A percentile compares a stretch with the other conserved stretches of the same genome.
These are phyloP conservation scores for Diplodus puntazzo DNA, from an alignment of 2,797 vertebrate species.

Conservation along the genomic window DNA sequence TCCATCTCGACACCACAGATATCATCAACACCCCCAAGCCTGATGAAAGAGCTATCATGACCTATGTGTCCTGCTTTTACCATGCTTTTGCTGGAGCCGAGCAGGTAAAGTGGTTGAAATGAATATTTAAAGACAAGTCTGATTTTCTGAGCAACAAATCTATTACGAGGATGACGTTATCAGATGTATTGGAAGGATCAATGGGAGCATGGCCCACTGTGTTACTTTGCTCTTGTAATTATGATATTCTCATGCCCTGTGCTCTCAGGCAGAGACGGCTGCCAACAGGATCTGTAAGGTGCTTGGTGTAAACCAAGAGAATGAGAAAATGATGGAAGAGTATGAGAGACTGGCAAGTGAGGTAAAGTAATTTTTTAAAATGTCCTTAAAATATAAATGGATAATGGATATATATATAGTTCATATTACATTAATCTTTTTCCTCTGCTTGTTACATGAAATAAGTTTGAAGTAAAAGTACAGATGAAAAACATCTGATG, in stretches of 20 bases:
- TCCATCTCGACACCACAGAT: slow-evolving; percentile 83
- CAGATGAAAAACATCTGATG: neutral
- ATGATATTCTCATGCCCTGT: slow-evolving; percentile 15
- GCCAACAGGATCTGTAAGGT: slow-evolving; percentile 99
- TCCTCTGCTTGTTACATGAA: neutral
- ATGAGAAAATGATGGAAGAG: slow-evolving; percentile 99
- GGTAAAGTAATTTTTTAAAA: slow-evolving; percentile 84
- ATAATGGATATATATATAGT: neutral
- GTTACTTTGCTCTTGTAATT: slow-evolving; percentile 32
- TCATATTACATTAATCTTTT: neutral
- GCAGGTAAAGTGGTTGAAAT: slow-evolving; percentile 88
- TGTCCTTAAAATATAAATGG: slow-evolving; percentile 3
- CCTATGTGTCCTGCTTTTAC: slow-evolving; percentile 99
- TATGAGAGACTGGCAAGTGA: slow-evolving; percentile 98
- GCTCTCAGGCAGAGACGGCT: slow-evolving; percentile 94
- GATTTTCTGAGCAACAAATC: slow-evolving; percentile 29
- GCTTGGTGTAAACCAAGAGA: slow-evolving; percentile 98
- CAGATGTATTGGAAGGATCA: slow-evolving; percentile 12
- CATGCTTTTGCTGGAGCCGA: slow-evolving; percentile 99
- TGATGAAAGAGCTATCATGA: slow-evolving; percentile 99
- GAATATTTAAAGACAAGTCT: slow-evolving; percentile 15
- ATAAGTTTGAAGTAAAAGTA: slow-evolving; percentile 35
- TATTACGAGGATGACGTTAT: slow-evolving; percentile 14
- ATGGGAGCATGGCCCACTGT: slow-evolving; percentile 5
- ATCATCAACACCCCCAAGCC: slow-evolving; percentile 99